Percentiles rank a stretch among this genome's conserved stretches.
Evolutionary conservation across 1,140 invertebrate genomes (phyloP).

Genomic region (Tigriopus japonicus): DNA sequence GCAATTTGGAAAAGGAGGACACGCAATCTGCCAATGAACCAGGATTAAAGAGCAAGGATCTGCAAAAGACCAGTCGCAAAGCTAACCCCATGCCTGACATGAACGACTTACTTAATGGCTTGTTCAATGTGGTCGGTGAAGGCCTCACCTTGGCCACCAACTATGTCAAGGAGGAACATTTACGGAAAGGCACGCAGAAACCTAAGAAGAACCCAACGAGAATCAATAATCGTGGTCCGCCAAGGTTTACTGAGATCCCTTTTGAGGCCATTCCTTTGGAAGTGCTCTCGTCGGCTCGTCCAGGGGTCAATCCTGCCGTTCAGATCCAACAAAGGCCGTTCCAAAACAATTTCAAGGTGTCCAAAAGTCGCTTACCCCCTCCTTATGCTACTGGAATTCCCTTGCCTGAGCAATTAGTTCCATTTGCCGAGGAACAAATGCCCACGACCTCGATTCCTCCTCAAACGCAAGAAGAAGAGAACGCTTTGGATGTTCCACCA

Average conservation of each 20-base stretch:
- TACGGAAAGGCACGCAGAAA: not conserved
- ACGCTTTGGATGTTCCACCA: too few species aligned
- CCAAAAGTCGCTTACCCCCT: conserved; percentile 24
- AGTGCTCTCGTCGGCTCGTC: conserved; percentile 26
- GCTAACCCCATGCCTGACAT: not conserved
- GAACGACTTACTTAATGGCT: conserved; percentile 1
- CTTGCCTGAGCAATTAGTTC: conserved; percentile 49
- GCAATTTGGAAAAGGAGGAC: too few species aligned
- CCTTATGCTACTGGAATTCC: conserved; percentile 52
- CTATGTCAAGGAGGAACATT: conserved; percentile 6
- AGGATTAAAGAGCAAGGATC: too few species aligned
- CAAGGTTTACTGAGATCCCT: conserved; percentile 51
- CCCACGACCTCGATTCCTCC: not conserved
- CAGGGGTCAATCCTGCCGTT: conserved; percentile 24
- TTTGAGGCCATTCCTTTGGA: conserved; percentile 46
- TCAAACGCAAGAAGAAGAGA: not conserved
- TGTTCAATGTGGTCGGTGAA: conserved; percentile 12
- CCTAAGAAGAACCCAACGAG: conserved; percentile 29
- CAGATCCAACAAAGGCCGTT: conserved; percentile 6
- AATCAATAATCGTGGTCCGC: conserved; percentile 73
- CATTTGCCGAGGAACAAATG: conserved; percentile 20
- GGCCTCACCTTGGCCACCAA: conserved; percentile 9
- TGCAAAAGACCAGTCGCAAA: not conserved
- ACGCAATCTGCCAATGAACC: too few species aligned
- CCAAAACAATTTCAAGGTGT: conserved; percentile 2